A percentile compares a stretch with the other conserved stretches of the same genome.
These are phyloP conservation scores for Ophion obscuratus DNA, from an alignment of 2,888 invertebrate genomes.

Conservation along the genomic window DNA sequence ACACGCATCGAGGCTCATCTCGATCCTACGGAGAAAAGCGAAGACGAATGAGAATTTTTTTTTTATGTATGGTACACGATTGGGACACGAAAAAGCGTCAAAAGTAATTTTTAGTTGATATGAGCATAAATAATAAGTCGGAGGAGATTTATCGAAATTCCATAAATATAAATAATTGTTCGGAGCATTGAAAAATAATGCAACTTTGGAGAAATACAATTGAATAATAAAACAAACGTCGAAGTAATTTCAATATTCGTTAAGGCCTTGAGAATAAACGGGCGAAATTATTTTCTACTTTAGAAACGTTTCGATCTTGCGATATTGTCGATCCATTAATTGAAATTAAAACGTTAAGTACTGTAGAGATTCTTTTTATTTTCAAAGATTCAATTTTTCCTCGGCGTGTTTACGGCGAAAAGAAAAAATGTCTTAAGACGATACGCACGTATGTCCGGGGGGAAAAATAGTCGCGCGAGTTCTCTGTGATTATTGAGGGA, in stretches of 20 bases:
- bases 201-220: background rate
- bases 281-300: background rate
- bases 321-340: background rate
- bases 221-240: background rate
- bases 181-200: background rate
- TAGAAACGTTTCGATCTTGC: background rate
- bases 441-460: background rate
- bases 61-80: background rate
- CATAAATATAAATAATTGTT: background rate
- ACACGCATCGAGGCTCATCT: conserved; percentile 43
- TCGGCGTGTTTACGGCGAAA: conserved; percentile 45
- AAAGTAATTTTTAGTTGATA: background rate
- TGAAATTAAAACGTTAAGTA: conserved; percentile 1
- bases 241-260: background rate
- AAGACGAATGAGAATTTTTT: background rate
- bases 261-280: background rate
- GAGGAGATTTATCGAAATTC: background rate
- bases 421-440: background rate
- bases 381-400: conserved; percentile 5
- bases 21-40: background rate
- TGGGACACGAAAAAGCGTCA: background rate
- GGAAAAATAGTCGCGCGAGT: conserved; percentile 45
- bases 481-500: conserved; percentile 64
- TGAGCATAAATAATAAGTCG: background rate
- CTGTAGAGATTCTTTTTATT: background rate